Base-by-base conservation (phyloP, 92 coral and sea anemone species). In the Zoanthus sansibaricus region DNA sequence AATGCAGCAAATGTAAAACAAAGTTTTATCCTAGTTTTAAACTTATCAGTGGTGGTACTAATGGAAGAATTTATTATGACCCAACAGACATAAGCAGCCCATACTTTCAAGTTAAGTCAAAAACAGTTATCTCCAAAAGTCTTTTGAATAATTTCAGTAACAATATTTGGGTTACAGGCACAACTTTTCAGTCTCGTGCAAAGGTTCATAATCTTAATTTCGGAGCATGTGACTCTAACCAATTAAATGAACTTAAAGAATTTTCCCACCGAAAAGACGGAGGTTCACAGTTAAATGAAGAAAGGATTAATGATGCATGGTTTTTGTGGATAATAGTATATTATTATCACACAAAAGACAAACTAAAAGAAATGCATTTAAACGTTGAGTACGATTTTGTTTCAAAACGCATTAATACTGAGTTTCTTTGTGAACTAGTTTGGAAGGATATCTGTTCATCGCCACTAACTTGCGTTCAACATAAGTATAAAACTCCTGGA, bases 271-370 rank as follows among this genome's bases (percentile, higher is more conserved):
- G 91, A 66, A 86, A 64, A 47, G 92, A 92, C 59, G 91, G 88
- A 17, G 93, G 71, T 4, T 94, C 94, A 93, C 33, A 52, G 42
- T 76, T 92, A 45, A 92, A 94, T 83, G 94, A 92, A 84, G 87
- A 92, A 62, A 85, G 91, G 42, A 91, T 90, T n/a, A 92, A 90
- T 73, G 94, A 94, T 62, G 93, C 94, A 11, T 94, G 89, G 93
- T 91, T 91, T 86, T 32, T 88, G 10, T 88, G 91, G 87, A 76
- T 88, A 17, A 56, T 80, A 8, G 90, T 88, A 9, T 88, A 85
- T 49, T 88, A 84, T 83, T 88, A 78, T 46, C 71, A 51, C 15
- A 48, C 71, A 78, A 80, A 44, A 0, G 91, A 86, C 12, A 88
- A 72, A 48, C 58, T 88, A 51, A 75, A 86, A 42, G 83, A 67